Conservation (phyloP, 2,113 vertebrate genomes). For the Triplophysa tibetana region DNA sequence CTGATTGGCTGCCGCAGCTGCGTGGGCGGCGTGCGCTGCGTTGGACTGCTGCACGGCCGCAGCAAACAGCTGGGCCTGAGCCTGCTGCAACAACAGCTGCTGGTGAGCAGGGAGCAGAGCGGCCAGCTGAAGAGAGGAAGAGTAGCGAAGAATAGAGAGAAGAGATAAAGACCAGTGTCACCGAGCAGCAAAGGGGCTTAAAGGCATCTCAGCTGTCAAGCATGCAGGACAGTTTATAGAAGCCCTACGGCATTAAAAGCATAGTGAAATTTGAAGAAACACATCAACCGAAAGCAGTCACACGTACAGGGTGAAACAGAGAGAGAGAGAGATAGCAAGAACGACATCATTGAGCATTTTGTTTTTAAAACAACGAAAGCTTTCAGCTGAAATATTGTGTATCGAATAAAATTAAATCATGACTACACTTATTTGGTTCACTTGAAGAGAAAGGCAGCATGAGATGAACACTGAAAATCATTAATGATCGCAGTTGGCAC, state of each 20-base stretch:
- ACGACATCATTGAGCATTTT: background rate
- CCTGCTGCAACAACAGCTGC: conserved; percentile 88
- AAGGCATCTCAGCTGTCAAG: background rate
- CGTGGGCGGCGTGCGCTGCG: conserved; percentile 77
- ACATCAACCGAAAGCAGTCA: background rate
- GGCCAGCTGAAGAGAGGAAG: conserved; percentile 72
- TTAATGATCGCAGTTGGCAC: too few relatives aligned
- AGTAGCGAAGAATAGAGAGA: background rate
- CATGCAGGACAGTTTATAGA: background rate
- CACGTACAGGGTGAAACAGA: background rate
- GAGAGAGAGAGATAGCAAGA: background rate
- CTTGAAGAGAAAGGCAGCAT: too few relatives aligned
- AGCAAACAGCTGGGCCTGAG: conserved; percentile 87
- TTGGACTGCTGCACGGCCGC: conserved; percentile 86
- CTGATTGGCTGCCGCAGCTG: conserved; percentile 62
- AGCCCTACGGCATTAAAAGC: background rate
- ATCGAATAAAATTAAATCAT: background rate
- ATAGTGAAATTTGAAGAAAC: background rate
- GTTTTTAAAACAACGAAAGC: background rate
- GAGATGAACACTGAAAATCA: too few relatives aligned
- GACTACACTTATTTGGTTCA: too few relatives aligned
- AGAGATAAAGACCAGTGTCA: conserved; percentile 1
- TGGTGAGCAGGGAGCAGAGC: conserved; percentile 88
- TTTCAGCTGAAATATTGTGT: background rate
- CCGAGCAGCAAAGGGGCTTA: background rate